phyloP scores from a whole-genome alignment of 1,140 invertebrate genomes.

The Drosophila novamexicana region DNA sequence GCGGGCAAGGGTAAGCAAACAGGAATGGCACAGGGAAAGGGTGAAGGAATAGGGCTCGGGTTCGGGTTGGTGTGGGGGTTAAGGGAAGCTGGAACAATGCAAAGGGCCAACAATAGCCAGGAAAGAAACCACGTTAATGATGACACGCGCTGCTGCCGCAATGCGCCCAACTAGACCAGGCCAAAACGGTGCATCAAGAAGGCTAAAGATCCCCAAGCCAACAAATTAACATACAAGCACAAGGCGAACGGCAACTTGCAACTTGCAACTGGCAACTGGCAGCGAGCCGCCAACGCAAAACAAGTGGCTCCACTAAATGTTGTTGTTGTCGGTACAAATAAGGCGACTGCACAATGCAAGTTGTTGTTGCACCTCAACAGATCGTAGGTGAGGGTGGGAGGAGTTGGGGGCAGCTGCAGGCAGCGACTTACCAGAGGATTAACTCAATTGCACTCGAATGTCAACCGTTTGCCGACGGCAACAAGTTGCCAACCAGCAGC shows the following conservation, averaged over 20 bases:
- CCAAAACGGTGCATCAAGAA: constrained; percentile 10
- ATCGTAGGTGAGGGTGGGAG: constrained; percentile 7
- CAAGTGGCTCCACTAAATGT: constrained; percentile 48
- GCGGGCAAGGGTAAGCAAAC: background rate
- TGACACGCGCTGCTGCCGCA: constrained; percentile 65
- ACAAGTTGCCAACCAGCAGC: constrained; percentile 77
- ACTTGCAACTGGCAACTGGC: constrained; percentile 9
- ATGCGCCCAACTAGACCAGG: constrained; percentile 60
- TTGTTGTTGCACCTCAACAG: constrained; percentile 48
- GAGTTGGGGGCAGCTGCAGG: constrained; percentile 13
- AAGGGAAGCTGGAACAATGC: constrained; percentile 56
- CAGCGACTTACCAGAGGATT: constrained; percentile 68
- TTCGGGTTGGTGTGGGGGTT: background rate
- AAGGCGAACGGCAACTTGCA: constrained; percentile 14
- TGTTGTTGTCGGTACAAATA: constrained; percentile 75
- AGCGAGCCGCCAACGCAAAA: constrained; percentile 43
- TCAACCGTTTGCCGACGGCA: constrained; percentile 73
- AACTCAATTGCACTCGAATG: constrained; percentile 81
- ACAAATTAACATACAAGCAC: constrained; percentile 80
- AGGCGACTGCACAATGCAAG: constrained; percentile 69
- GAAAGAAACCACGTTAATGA: constrained; percentile 71
- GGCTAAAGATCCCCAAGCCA: constrained; percentile 60
- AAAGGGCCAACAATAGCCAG: constrained; percentile 57
- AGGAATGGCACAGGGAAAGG: constrained; percentile 2
- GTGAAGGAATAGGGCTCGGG: background rate